These are phyloP conservation scores for Upupa epops DNA, from an alignment of 2,113 vertebrate genomes.

Conservation along the genomic window DNA sequence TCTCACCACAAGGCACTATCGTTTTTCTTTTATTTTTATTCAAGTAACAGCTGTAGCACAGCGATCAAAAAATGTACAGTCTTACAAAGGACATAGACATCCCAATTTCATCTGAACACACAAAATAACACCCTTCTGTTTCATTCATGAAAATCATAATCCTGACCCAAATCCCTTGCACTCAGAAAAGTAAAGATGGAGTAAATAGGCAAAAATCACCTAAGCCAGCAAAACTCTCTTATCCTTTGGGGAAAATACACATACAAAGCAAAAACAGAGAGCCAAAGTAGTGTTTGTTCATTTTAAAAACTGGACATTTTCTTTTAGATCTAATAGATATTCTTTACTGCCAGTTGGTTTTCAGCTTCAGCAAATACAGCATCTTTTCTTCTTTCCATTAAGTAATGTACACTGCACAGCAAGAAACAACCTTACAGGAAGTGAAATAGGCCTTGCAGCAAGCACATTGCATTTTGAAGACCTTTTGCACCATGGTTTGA, in stretches of 20 bases:
- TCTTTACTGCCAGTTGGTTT: background rate
- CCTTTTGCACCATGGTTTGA: background rate
- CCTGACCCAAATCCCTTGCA: background rate
- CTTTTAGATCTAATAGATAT: background rate
- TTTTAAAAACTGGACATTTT: background rate
- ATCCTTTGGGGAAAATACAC: background rate
- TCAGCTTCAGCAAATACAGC: background rate
- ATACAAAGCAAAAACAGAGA: background rate
- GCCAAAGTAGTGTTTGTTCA: background rate
- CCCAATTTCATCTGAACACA: conserved; percentile 3
- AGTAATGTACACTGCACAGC: background rate
- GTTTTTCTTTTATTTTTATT: background rate
- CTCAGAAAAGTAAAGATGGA: background rate
- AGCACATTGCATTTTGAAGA: background rate
- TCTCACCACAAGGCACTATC: background rate
- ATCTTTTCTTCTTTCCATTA: background rate
- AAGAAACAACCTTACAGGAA: background rate
- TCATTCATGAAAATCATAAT: conserved; percentile 6
- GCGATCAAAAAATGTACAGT: background rate
- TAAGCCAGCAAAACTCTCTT: background rate
- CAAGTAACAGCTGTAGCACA: background rate
- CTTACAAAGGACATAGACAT: background rate
- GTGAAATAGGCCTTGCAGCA: background rate
- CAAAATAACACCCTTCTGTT: conserved; percentile 2
- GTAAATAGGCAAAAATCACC: background rate